Conservation (phyloP, 92 coral and sea anemone genomes). For the Phenganax subtilis region DNA sequence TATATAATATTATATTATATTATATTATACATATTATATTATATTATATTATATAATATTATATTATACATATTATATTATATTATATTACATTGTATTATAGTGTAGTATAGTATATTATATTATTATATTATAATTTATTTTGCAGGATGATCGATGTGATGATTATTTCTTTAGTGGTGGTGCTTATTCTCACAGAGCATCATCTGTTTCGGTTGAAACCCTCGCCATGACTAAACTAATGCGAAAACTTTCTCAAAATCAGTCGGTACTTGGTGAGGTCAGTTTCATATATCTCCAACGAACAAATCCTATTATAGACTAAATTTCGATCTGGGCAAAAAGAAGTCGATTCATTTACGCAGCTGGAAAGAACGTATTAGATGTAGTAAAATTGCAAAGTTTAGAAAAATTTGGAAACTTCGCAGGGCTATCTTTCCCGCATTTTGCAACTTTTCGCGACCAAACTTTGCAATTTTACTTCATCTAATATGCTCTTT, state of each 20-base stretch:
- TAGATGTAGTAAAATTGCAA: too few species aligned
- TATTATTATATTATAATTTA: neutral
- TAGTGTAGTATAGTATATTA: neutral
- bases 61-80: too few species aligned
- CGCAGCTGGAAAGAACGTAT: too few species aligned
- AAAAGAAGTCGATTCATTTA: too few species aligned
- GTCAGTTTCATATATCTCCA: neutral
- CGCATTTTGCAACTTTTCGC: too few species aligned
- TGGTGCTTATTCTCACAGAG: slow-evolving; percentile 25
- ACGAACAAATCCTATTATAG: neutral
- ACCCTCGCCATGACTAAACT: slow-evolving; percentile 21
- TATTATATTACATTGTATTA: neutral
- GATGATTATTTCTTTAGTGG: slow-evolving; percentile 28
- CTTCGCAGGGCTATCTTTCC: too few species aligned
- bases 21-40: too few species aligned
- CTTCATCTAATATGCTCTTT: too few species aligned
- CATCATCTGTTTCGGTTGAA: slow-evolving; percentile 19
- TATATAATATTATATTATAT: too few species aligned
- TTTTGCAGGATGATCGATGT: slow-evolving; percentile 17
- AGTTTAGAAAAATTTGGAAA: too few species aligned
- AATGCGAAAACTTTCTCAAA: slow-evolving; percentile 18
- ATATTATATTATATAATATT: too few species aligned
- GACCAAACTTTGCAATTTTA: too few species aligned
- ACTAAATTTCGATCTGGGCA: neutral
- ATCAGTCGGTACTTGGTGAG: slow-evolving; percentile 27